Base-by-base conservation (phyloP, 2,797 vertebrate genomes). In the Protonibea diacanthus region DNA sequence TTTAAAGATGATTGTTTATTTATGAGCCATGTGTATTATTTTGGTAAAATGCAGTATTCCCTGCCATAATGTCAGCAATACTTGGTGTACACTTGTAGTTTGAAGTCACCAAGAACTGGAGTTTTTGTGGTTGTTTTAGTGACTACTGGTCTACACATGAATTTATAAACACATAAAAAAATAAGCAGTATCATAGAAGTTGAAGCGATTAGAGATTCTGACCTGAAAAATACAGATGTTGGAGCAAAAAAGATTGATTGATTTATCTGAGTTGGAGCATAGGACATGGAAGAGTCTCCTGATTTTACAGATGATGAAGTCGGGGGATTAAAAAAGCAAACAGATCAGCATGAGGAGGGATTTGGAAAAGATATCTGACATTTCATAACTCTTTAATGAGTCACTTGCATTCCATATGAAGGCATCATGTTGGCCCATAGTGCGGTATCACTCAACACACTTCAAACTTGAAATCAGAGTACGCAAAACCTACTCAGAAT, bases 381-480 rank as follows among this genome's bases (percentile, higher is more conserved):
- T 76, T 77, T 65, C 15, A 60, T 61, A 45, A 55, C 29, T 78
- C 25, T 73, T 72, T 78, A 59, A 75, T 83, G 51, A 62, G 10
- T 80, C 52, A 44, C 33, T 60, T 74, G 17, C 65, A 77, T 73
- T 75, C 67, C 21, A 56, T 73, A 71, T 80, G 67, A 75, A 57
- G 63, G 81, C 47, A 71, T 65, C 42, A 38, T 76, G 38, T 64
- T 52, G 60, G 42, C 29, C 65, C 27, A 27, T 18, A 52, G 53
- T 63, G 59, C 53, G 20, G 52, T 13, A 55, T 72, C 68, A 61
- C 57, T 81, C 64, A 53, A 21, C 69, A 48, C 55, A 76, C 63
- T 71, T 63, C 51, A 70, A 72, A 61, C 75, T 73, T 82, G 57
- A 74, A 74, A 76, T 82, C 51, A 79, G 58, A 82, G 59, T 14